Base-by-base conservation (phyloP, 1,140 invertebrate species). In the Asbolus verrucosus region DNA sequence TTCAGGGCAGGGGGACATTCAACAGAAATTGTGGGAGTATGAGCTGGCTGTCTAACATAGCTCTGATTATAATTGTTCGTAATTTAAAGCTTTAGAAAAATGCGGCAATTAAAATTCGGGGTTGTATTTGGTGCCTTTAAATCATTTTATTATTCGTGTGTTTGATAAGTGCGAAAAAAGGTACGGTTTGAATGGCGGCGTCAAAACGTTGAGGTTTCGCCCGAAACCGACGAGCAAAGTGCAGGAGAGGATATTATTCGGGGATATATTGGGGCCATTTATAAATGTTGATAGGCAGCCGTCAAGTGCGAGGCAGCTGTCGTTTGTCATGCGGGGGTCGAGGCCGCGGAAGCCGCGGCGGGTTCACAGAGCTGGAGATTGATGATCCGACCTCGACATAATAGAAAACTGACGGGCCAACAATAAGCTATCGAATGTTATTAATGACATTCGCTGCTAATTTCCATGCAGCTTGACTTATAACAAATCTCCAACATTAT, bases 261-360 rank as follows among this genome's bases (percentile, higher is more conserved):
- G 43, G 65, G 27, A 66, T 71, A 72, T 66, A 73, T 75, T 67
- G 31, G 62, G 60, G 46, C 69, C 73, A 73, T 75, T 76, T 75
- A 75, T 76, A 73, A 73, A 73, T 68, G 69, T 66, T 75, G 75
- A 75, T 76, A 72, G 73, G 71, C 72, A 73, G 71, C 73, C 71
- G 73, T 75, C 73, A 72, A 73, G 70, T 69, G 62, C 30, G 31
- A 66, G 74, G 72, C 75, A 76, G 75, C 68, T 75, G 75, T 75
- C 75, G 67, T 76, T 76, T 76, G 75, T 76, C 73, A 76, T 72
- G 70, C 68, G 74, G 67, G 73, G 70, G 75, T 46, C 65, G 73
- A 67, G 43, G 71, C 70, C 71, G 65, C 73, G 70, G 69, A 68
- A 73, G 71, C 70, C 67, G 65, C 66, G 70, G 36, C 24, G 16